Evolutionary conservation across 2,113 vertebrate genomes (phyloP).

Genomic region (Leptocoma aspasia): DNA sequence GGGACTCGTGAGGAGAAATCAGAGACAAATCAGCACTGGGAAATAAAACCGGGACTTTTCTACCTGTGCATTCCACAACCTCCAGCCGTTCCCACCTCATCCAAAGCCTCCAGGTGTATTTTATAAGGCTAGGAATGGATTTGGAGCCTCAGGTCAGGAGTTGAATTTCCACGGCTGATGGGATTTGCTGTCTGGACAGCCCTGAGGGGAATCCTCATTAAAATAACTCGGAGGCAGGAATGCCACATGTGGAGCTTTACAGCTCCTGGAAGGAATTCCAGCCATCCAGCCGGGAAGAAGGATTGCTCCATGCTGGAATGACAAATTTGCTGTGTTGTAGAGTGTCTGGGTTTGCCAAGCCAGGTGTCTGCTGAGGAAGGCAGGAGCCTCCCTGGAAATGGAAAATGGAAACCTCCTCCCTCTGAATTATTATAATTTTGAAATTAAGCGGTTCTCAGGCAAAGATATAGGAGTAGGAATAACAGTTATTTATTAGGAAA

Average conservation of each 20-base stretch:
- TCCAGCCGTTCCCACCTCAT: neutral
- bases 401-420: too few species aligned
- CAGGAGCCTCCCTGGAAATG: too few species aligned
- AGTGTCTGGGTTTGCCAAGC: too few species aligned
- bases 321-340: neutral
- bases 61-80: neutral
- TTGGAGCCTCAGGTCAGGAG: conserved; percentile 14
- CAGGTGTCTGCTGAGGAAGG: too few species aligned
- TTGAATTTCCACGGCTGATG: neutral
- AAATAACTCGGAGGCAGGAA: neutral
- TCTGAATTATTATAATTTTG: too few species aligned
- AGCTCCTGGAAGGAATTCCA: conserved; percentile 10
- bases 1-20: neutral
- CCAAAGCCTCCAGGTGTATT: conserved; percentile 25
- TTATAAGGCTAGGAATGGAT: neutral
- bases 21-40: neutral
- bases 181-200: conserved; percentile 32
- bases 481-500: too few species aligned
- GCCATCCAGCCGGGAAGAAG: neutral
- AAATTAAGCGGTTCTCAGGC: too few species aligned
- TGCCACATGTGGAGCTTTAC: neutral
- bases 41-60: neutral
- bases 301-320: neutral
- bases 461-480: too few species aligned
- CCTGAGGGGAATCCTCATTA: conserved; percentile 41